Base-by-base conservation (phyloP, 2,797 vertebrate genomes). In the Protosalanx chinensis region DNA sequence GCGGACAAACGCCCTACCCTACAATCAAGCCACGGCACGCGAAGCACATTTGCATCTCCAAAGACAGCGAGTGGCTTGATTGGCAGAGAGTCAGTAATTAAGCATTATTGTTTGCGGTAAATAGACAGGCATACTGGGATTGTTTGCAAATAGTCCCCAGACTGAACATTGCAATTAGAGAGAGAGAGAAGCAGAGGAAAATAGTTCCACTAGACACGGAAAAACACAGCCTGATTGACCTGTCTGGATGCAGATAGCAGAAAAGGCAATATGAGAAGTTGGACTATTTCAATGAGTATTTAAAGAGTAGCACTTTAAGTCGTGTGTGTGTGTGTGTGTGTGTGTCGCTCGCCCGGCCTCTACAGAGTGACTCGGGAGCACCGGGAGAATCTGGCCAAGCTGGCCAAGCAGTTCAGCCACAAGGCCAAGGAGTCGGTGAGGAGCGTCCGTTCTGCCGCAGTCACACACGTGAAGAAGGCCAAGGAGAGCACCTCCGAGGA, bases 351-450 rank as follows among this genome's bases (percentile, higher is more conserved):
- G 41, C 41, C 41, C 41, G 10, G 53, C 32, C 56, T 30, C 67
- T 49, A 4, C 72, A 99, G 97, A 83, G 94, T 99, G 49, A 98
- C 96, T 0, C 91, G 96, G 0, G 97, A 99, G 71, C 95, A 98
- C 89, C 85, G 97, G 71, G 97, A 99, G 84, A 96, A 90, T 88
- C 89, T 99, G 37, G 79, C 82, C 72, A 96, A 95, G 80, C 76
- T 96, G 59, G 97, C 97, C 66, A 99, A 97, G 77, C 95, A 98
- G 86, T 86, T 93, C 15, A 91, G 94, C 85, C 96, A 98, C 91
- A 98, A 96, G 77, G 93, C 96, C 62, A 99, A 99, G 85, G 97
- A 98, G n/a, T 92, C 94, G 0, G 83, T 98, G 82, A 92, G 96
- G 78, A 95, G 83, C 65, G 92, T 96, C 12, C 92, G 97, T 1